These are phyloP conservation scores for Pterocles burchelli DNA, from an alignment of 2,113 vertebrate species.

Conservation along the genomic window DNA sequence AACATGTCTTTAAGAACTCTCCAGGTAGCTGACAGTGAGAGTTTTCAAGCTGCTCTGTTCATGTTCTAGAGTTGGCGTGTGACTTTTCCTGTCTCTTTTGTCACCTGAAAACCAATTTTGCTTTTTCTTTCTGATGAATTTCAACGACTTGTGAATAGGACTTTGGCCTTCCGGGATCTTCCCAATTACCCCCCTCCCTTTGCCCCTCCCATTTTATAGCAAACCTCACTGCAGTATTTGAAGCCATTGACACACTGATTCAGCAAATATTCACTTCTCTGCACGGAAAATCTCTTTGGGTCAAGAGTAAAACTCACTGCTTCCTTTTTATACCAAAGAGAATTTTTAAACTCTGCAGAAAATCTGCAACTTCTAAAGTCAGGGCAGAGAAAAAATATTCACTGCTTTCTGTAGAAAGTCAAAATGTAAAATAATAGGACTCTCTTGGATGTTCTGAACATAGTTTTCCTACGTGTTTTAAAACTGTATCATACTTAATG, in stretches of 20 bases:
- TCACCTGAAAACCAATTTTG: constrained; percentile 47
- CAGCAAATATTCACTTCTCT: constrained; percentile 3
- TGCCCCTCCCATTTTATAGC: constrained; percentile 31
- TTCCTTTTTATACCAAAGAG: constrained; percentile 23
- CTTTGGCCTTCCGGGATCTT: constrained; percentile 48
- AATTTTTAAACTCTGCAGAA: constrained; percentile 34
- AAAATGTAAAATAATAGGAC: background rate
- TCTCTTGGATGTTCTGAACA: background rate
- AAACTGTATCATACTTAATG: background rate
- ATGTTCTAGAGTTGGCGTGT: constrained; percentile 8
- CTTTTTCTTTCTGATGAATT: constrained; percentile 39
- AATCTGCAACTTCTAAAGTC: background rate
- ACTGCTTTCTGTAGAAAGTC: background rate
- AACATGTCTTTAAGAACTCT: constrained; percentile 42
- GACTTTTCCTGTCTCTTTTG: constrained; percentile 41
- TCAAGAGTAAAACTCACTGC: constrained; percentile 19
- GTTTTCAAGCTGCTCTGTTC: constrained; percentile 44
- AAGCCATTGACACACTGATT: constrained; percentile 24
- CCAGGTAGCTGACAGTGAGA: background rate
- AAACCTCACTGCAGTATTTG: constrained; percentile 16
- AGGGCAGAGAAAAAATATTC: background rate
- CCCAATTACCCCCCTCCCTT: constrained; percentile 26
- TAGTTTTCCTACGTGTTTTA: background rate
- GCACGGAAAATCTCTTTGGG: constrained; percentile 12
- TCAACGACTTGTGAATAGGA: constrained; percentile 33